Percentiles rank a stretch among this genome's conserved stretches.
Conservation (phyloP, 2,888 invertebrate species). For the Dascillus cervinus region DNA sequence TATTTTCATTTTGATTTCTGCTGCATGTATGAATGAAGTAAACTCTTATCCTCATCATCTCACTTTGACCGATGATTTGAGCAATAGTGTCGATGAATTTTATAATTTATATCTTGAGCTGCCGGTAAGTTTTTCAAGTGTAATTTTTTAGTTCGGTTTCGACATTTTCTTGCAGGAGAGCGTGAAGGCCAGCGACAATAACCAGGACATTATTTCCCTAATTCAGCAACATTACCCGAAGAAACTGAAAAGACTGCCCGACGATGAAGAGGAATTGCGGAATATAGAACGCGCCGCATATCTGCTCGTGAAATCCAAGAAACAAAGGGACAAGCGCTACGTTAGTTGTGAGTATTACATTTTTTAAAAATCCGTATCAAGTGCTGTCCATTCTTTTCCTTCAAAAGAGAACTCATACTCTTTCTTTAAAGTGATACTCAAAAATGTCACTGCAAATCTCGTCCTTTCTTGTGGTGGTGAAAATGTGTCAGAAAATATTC, state of each 20-base stretch:
- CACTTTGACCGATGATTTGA: slow-evolving; percentile 16
- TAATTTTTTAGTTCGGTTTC: slow-evolving; percentile 2
- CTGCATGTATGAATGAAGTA: no score
- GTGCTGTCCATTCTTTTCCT: no score
- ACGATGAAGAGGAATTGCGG: slow-evolving; percentile 4
- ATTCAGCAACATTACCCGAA: slow-evolving; percentile 16
- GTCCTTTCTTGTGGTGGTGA: no score
- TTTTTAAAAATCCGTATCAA: no score
- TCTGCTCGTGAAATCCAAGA: slow-evolving; percentile 24
- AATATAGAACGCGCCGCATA: slow-evolving; percentile 18
- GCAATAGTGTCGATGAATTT: slow-evolving; percentile 15
- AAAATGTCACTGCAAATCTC: no score
- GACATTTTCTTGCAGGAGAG: slow-evolving; percentile 6
- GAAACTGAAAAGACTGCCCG: slow-evolving; percentile 6
- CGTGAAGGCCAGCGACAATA: no score
- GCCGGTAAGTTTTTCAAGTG: slow-evolving; percentile 4
- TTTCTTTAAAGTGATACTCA: no score
- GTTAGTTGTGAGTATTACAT: slow-evolving; percentile 31
- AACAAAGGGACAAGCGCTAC: slow-evolving; percentile 29
- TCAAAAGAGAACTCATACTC: no score
- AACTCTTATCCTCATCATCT: slow-evolving; percentile 13
- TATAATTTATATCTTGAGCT: slow-evolving; percentile 9
- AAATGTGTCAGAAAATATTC: no score
- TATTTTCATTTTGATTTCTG: slow-evolving; percentile 18
- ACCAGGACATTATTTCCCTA: no score